Base-by-base conservation (phyloP, 2,113 vertebrate species). In the human (Homo sapiens) region DNA sequence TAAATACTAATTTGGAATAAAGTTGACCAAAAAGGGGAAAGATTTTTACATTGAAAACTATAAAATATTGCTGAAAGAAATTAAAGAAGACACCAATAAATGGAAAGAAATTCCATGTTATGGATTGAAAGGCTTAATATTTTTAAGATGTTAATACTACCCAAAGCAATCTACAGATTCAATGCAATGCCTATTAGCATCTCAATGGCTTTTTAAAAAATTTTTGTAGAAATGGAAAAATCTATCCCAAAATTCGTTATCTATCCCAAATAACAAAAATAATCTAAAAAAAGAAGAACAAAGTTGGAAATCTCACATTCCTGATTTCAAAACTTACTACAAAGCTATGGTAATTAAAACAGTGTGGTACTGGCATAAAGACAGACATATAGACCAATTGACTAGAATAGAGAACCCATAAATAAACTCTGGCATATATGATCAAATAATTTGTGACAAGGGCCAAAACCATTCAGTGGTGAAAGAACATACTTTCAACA, bases 141-240 rank as follows among this genome's bases (percentile, higher is more conserved):
- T 90, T 5, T 90, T 70, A 90, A 89, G 43, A 86, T 52, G 18
- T 92, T 43, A 86, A 3, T 66, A 55, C 32, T 84, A 43, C 72
- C 72, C 35, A 70, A 93, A 80, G 27, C 78, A 43, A 43, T 80
- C 61, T 79, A 27, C 25, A 91, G 59, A 85, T 73, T 80, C 8
- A 73, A 32, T 61, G 20, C 25, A 76, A 80, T 76, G n/a, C 12
- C 13, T 48, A 80, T 76, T 4, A 78, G 43, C 43, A 73, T n/a
- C 17, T 64, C 43, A 43, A 61, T 27, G 43, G 52, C 25, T 52
- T 40, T 38, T 55, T 55, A 55, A 45, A 45, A 45, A 45, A 84
- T 93, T 73, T 57, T 35, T 78, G 30, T 38, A 84, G 22, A 89
- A 89, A 93, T 43, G 70, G 76, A 83, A 93, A 86, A 84, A 89